Evolutionary conservation across 1,140 invertebrate genomes (phyloP), one percentile per base, ranked within the genome.

Genomic region (Brevipalpus yothersi): DNA sequence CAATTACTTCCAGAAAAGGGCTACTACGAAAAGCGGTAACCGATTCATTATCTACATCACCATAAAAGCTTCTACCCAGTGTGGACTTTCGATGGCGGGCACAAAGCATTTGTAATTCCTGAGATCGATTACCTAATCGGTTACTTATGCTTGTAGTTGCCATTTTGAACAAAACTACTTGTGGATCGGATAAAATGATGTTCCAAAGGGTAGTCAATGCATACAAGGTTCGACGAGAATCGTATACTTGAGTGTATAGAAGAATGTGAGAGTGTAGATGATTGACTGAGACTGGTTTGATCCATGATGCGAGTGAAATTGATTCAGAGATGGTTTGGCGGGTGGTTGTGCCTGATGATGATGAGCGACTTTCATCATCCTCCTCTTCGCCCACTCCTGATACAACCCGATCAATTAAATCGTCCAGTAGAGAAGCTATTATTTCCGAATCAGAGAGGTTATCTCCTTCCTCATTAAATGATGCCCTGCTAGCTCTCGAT

Each of bases 1-100:
- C 79, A 17, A 89, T 69, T 15, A 86, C 76, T 70, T 90, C 86
- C 41, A 90, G 70, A 66, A 86, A 86, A 80, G 86, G 89, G 66
- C 79, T 82, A 54, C 81, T 85, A 3, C 83, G 68, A 64, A 71
- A 75, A 58, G 69, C 71, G 53, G 69, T 71, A 55, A 73, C 63
- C 42, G 77, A 68, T 51, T 76, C 75, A 51, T 70, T 71, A 1
- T 79, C 67, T 58, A 73, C 64, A 55, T 82, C 81, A 7, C 83
- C 82, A 61, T 78, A 75, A 69, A 87, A 89, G 58, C 81, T 81
- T 65, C 80, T 78, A 3, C 85, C 85, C 64, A 84, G 79, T 8
- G 87, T 77, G 60, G 82, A 85, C 66, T 86, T 86, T 21, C 82
- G 72, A 71, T 90, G 85, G 39, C 83, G 73, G 0, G 82, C 80